Evolutionary conservation across 1,140 invertebrate species (phyloP), one percentile per base, ranked within the genome.

Genomic region (Sinonovacula constricta): DNA sequence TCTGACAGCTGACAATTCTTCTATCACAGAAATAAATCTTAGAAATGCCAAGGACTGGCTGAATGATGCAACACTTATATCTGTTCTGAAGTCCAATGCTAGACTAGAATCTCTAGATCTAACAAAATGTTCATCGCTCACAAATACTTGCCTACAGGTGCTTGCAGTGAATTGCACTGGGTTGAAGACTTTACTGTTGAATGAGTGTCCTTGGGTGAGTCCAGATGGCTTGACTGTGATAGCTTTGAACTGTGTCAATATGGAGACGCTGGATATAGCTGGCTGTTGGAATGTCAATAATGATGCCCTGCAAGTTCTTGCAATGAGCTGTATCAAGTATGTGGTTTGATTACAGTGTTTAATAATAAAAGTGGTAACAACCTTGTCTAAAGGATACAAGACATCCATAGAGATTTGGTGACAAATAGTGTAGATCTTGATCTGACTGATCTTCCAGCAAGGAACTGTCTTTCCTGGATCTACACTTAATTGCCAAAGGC

Each of bases 281-380:
- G 90, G 90, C 36, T 91, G 91, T 66, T 91, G 91, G 91, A 85
- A 90, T 60, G 59, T 91, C 0, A 86, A 85, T 68, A 88, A 91
- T 81, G 86, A 88, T 30, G 83, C 87, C 30, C 71, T 90, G 12
- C 80, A 79, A 34, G 68, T 86, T 4, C 45, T 91, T 24, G 83
- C 87, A 33, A 70, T 82, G 3, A 51, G 82, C 10, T 90, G 86
- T 79, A 78, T 76, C 39, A 85, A 78, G 90, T 91, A 85, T 84
- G 83, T 80, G 22, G n/a, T n/a, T n/a, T n/a, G n/a, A n/a, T n/a
- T n/a, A n/a, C n/a, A n/a, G n/a, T n/a, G n/a, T n/a, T n/a, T n/a
- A n/a, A n/a, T n/a, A n/a, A n/a, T n/a, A n/a, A n/a, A n/a, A n/a
- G n/a, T n/a, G n/a, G n/a, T n/a, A n/a, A n/a, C n/a, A n/a, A n/a